phyloP scores from a whole-genome alignment of 2,797 vertebrate species.

The Sebastes hubbsi region DNA sequence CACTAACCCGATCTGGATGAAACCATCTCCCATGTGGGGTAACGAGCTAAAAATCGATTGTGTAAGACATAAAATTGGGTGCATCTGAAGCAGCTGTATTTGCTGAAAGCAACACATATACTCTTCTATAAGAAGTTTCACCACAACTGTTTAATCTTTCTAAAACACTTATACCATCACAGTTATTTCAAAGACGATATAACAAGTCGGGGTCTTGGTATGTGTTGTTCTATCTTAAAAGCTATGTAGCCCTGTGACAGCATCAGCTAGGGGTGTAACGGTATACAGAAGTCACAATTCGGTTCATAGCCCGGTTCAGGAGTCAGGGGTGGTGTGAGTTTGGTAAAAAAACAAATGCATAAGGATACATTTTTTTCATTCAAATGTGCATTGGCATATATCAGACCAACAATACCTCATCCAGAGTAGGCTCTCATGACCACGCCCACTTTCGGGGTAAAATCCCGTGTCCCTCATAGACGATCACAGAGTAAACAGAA shows the following conservation, averaged over 20 bases:
- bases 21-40: constrained; percentile 19
- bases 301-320: background rate
- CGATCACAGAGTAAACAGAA: too few relatives aligned
- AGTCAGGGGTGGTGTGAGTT: background rate
- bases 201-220: background rate
- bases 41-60: background rate
- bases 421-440: too few relatives aligned
- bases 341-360: background rate
- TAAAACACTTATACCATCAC: background rate
- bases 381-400: too few relatives aligned
- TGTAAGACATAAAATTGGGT: background rate
- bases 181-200: background rate
- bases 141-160: too few relatives aligned
- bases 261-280: background rate
- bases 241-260: background rate
- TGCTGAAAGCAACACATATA: background rate
- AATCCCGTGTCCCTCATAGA: too few relatives aligned
- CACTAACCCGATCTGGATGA: constrained; percentile 25
- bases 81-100: background rate
- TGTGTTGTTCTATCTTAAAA: background rate
- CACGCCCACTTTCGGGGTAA: too few relatives aligned
- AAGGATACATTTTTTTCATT: background rate
- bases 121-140: too few relatives aligned
- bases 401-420: too few relatives aligned
- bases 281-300: background rate